These are phyloP conservation scores for Fulmarus glacialis DNA, from an alignment of 2,113 vertebrate genomes.

Conservation along the genomic window DNA sequence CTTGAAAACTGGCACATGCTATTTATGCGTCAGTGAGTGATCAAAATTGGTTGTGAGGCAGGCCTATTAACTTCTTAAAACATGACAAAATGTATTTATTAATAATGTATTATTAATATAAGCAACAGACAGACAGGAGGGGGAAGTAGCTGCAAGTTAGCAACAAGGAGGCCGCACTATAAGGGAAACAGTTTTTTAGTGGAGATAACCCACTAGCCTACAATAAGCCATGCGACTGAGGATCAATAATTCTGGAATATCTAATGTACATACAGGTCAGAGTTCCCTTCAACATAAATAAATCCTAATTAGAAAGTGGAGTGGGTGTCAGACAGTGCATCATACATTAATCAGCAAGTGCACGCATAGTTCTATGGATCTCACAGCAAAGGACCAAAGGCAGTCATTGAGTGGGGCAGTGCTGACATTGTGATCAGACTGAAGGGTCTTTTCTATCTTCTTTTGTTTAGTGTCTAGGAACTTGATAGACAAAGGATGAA, in stretches of 20 bases:
- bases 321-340: background rate
- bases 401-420: background rate
- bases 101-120: background rate
- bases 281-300: background rate
- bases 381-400: background rate
- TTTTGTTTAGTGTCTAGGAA: background rate
- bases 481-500: background rate
- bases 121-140: background rate
- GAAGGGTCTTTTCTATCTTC: background rate
- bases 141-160: background rate
- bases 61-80: background rate
- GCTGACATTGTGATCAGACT: background rate
- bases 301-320: background rate
- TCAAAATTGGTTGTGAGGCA: background rate
- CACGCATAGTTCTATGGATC: background rate
- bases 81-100: background rate
- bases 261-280: background rate
- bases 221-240: background rate
- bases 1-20: background rate
- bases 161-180: background rate
- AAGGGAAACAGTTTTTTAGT: background rate
- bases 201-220: background rate
- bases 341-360: background rate
- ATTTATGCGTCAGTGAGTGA: background rate
- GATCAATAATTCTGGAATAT: background rate